phyloP scores from a whole-genome alignment of 2,113 vertebrate species.

The Colossoma macropomum region DNA sequence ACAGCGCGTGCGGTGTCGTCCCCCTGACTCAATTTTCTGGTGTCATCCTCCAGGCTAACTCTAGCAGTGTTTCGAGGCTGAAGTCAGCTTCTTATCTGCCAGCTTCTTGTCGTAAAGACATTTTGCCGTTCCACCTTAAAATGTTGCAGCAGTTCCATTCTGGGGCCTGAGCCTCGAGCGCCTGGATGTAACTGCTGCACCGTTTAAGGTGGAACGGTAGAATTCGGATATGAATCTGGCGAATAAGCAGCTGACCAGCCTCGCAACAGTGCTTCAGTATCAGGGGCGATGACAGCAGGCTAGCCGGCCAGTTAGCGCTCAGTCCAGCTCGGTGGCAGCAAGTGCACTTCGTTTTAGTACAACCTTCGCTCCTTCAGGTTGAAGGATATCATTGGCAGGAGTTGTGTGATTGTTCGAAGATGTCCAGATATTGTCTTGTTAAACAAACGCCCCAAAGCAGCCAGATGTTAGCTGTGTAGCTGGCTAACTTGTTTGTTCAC shows the following conservation, averaged over 20 bases:
- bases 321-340: neutral
- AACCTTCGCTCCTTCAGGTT: neutral
- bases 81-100: too few species aligned
- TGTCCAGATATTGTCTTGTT: neutral
- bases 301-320: constrained; percentile 11
- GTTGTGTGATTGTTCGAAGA: neutral
- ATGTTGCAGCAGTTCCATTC: too few species aligned
- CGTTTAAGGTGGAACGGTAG: too few species aligned
- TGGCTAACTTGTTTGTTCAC: constrained; percentile 27
- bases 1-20: constrained; percentile 10
- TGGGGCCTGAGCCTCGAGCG: too few species aligned
- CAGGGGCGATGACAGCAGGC: constrained; percentile 39
- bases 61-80: too few species aligned
- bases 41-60: constrained; percentile 70
- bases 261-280: neutral
- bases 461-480: neutral
- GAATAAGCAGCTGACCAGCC: too few species aligned
- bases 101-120: too few species aligned
- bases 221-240: too few species aligned
- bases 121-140: too few species aligned
- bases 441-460: neutral
- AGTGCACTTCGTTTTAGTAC: neutral
- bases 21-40: constrained; percentile 66
- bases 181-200: too few species aligned
- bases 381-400: neutral